Conservation (phyloP, 2,797 vertebrate genomes). For the Channallabes apus region DNA sequence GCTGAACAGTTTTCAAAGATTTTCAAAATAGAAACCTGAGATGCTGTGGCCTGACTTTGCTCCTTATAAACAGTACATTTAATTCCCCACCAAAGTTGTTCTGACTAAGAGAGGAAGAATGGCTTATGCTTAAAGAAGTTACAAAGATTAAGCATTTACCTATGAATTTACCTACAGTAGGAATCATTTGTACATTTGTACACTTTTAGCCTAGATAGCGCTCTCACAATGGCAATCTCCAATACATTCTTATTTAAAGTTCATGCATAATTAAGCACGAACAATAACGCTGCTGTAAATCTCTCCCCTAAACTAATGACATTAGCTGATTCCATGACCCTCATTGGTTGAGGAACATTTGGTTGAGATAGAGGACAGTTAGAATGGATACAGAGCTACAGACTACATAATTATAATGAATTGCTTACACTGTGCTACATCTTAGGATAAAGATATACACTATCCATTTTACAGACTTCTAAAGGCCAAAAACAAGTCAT, state of each 20-base stretch:
- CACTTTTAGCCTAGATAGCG: background rate
- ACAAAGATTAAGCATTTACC: background rate
- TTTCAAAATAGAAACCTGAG: background rate
- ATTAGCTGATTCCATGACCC: background rate
- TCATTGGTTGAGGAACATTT: background rate
- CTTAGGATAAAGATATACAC: background rate
- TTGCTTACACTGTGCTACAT: background rate
- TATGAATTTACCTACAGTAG: background rate
- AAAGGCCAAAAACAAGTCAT: background rate
- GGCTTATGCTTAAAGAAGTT: background rate
- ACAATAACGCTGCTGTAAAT: background rate
- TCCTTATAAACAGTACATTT: background rate
- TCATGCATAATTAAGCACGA: background rate
- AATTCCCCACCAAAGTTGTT: background rate
- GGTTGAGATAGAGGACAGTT: background rate
- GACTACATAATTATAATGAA: background rate
- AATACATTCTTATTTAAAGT: background rate
- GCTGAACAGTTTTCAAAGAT: background rate
- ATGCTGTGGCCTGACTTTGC: background rate
- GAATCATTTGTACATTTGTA: too few relatives aligned
- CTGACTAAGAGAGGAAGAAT: background rate
- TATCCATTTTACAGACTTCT: background rate
- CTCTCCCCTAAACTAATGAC: background rate
- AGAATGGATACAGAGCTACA: too few relatives aligned
- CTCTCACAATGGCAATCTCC: background rate